Base-by-base conservation (phyloP, 2,797 vertebrate species). In the Emys orbicularis region DNA sequence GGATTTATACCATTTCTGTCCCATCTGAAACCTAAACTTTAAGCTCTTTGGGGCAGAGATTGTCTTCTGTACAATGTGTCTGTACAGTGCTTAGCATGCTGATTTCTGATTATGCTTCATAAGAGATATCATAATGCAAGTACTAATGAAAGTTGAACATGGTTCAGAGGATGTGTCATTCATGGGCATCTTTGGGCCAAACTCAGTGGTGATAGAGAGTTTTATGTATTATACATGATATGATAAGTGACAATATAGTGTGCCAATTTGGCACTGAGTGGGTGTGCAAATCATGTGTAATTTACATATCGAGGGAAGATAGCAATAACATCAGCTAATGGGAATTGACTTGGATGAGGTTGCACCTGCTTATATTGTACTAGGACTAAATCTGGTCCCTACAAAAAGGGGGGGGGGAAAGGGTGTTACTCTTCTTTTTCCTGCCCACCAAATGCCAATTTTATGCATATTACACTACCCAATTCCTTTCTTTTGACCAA, bases 61-160 rank as follows among this genome's bases (percentile, higher is more conserved):
- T 81, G 4, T 83, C 23, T 49, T 94, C 47, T 50, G 53, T 12
- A 41, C 81, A 77, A 9, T 16, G 53, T 86, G 12, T 44, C 81
- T 15, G 41, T 79, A 6, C 25, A 57, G n/a, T 49, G 50, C 52
- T 54, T 76, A 50, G 16, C 90, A 44, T 37, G 79, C 79, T 81
- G 41, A 3, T 84, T 91, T 74, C 80, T 49, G 21, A 31, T 0
- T 0, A 19, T 47, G 19, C 86, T 89, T 49, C 44, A 31, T 0
- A 1, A 12, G 53, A 77, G 47, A 25, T 23, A 87, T 82, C 86
- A 86, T 2, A 37, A 25, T 79, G 21, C 11, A 79, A 25, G 0
- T 13, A 31, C 8, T 77, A 8, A 47, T 49, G 37, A 72, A 18
- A 79, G 84, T 74, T 29, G 1, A 77, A 19, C 68, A 23, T 1